Base-by-base conservation (phyloP, 1,140 invertebrate genomes). In the Cephus cinctus region DNA sequence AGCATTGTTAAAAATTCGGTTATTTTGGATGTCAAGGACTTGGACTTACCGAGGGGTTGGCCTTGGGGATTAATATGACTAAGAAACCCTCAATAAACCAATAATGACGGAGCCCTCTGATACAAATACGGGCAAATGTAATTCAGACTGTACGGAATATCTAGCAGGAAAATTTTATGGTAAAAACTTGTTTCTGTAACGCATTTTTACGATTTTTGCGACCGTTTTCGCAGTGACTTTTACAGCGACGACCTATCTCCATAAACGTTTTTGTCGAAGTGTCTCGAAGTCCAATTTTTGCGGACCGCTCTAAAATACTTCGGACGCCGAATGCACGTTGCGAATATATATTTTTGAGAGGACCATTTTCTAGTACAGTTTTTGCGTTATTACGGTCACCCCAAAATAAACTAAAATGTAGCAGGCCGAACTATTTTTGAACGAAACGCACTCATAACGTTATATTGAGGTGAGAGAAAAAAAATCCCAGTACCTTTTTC, bases 301-400 rank as follows among this genome's bases (percentile, higher is more conserved):
- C 11, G 16, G 14, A 42, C 44, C 46, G 56, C 52, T 43, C 22
- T 41, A 36, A 44, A 50, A 55, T 57, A 49, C 41, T n/a, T n/a
- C n/a, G n/a, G n/a, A n/a, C n/a, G n/a, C 21, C 21, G 23, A 47
- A 34, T 21, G 31, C 53, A 56, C 59, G 56, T 56, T 27, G 19
- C 23, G 44, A 32, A 43, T 12, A 22, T 34, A 51, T 53, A 61
- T 66, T 67, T 64, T 56, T 40, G 14, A n/a, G n/a, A n/a, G 43
- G 57, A 50, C 54, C 47, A 66, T 71, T 66, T 68, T 67, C 68
- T n/a, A 57, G 64, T 65, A 65, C 59, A 67, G 34, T 65, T 73
- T 65, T 52, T 58, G 52, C 54, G 60, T 71, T 75, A 73, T 71
- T 73, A 74, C 66, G 71, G 70, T 72, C 65, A 73, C 52, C 65